A percentile compares a stretch with the other conserved stretches of the same genome.
phyloP scores from a whole-genome alignment of 1,140 invertebrate genomes.

The Globodera rostochiensis region DNA sequence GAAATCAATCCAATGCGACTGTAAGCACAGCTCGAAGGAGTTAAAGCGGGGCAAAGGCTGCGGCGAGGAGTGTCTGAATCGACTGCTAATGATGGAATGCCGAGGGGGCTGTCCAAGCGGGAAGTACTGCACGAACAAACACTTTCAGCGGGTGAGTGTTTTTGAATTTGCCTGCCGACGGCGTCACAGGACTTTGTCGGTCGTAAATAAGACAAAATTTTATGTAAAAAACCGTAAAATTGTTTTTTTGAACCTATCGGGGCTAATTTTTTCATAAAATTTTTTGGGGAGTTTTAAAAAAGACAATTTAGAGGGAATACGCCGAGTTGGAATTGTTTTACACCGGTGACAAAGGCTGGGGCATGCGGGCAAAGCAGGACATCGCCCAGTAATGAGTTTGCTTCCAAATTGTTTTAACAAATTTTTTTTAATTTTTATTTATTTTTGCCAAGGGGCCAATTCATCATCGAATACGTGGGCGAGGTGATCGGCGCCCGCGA shows the following conservation, averaged over 20 bases:
- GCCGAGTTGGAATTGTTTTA: conserved; percentile 46
- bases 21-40: conserved; percentile 34
- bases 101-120: conserved; percentile 38
- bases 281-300: conserved; percentile 4
- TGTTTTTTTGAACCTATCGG: too few relatives aligned
- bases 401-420: conserved; percentile 1
- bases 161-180: too few relatives aligned
- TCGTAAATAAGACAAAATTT: too few relatives aligned
- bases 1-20: conserved; percentile 33
- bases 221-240: too few relatives aligned
- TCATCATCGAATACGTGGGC: conserved; percentile 97
- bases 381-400: conserved; percentile 21
- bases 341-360: conserved; percentile 49
- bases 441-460: conserved; percentile 76
- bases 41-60: conserved; percentile 31
- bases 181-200: too few relatives aligned
- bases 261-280: too few relatives aligned
- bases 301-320: conserved; percentile 44
- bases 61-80: conserved; percentile 45
- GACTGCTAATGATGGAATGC: conserved; percentile 47
- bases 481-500: conserved; percentile 89
- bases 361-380: conserved; percentile 41
- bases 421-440: background rate
- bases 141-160: conserved; percentile 42
- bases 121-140: conserved; percentile 51